Conservation (phyloP, 2,113 vertebrate genomes). For the Phrynosoma platyrhinos region DNA sequence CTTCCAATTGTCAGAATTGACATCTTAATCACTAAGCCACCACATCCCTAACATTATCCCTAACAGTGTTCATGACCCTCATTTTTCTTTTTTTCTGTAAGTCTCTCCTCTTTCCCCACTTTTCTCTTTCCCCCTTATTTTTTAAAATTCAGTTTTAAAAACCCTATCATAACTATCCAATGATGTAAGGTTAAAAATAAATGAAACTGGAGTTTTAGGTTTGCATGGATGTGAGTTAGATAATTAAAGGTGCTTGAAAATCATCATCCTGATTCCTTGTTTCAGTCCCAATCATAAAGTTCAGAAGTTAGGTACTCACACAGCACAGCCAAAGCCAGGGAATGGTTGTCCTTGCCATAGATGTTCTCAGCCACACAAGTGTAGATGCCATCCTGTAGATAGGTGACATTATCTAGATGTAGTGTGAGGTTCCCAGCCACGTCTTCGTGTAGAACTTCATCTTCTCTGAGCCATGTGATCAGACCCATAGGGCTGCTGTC, state of each 20-base stretch:
- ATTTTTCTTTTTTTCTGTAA: no score
- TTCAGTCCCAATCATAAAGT: background rate
- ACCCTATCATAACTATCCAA: no score
- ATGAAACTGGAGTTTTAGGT: background rate
- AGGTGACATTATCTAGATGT: constrained; percentile 80
- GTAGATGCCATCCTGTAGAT: constrained; percentile 84
- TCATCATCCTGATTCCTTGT: background rate
- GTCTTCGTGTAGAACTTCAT: constrained; percentile 81
- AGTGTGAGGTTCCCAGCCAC: constrained; percentile 80
- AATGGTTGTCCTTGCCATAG: constrained; percentile 86
- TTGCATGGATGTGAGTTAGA: background rate
- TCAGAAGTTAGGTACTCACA: constrained; percentile 77
- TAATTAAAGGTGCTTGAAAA: no score
- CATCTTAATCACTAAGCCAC: no score
- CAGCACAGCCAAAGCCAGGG: constrained; percentile 86
- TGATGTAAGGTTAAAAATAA: background rate
- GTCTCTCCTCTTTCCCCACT: no score
- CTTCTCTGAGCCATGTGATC: constrained; percentile 86
- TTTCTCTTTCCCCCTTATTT: no score
- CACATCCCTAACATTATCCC: no score
- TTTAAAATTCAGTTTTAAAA: no score
- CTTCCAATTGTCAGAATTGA: no score
- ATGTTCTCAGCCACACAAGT: constrained; percentile 87
- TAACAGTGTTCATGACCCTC: no score
- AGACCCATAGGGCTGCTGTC: constrained; percentile 87